Evolutionary conservation across 1,140 invertebrate species (phyloP).

Genomic region (Psix sp.): DNA sequence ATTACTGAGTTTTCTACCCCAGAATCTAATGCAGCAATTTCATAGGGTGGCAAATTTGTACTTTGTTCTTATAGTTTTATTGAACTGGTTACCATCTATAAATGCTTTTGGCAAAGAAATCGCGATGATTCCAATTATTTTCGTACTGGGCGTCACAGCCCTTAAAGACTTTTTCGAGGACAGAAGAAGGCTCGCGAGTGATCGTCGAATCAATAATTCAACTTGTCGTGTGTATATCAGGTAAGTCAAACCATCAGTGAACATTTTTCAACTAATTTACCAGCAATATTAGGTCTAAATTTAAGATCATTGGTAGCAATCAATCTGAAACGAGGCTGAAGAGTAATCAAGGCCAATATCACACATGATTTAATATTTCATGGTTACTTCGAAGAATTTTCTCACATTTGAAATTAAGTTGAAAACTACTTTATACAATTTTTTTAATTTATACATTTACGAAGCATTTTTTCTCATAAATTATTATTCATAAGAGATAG

Average conservation of each 20-base stretch:
- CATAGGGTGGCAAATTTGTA: slow-evolving; percentile 98
- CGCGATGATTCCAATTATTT: slow-evolving; percentile 94
- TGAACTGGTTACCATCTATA: slow-evolving; percentile 95
- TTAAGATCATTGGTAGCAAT: slow-evolving; percentile 48
- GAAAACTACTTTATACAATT: too few relatives aligned
- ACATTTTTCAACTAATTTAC: slow-evolving; percentile 31
- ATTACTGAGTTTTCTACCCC: slow-evolving; percentile 94
- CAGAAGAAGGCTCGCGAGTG: slow-evolving; percentile 89
- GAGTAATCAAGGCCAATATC: slow-evolving; percentile 64
- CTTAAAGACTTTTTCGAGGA: slow-evolving; percentile 99
- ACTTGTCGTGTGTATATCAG: slow-evolving; percentile 93
- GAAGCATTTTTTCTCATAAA: too few relatives aligned
- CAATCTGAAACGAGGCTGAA: slow-evolving; percentile 53
- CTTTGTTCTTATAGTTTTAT: slow-evolving; percentile 96
- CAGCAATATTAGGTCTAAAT: slow-evolving; percentile 43
- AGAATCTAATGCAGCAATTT: slow-evolving; percentile 98
- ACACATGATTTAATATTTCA: slow-evolving; percentile 40
- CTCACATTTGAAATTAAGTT: too few relatives aligned
- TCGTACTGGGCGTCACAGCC: slow-evolving; percentile 97
- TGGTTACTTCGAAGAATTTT: too few relatives aligned
- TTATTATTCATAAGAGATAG: too few relatives aligned
- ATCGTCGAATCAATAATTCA: slow-evolving; percentile 95
- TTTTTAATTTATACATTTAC: too few relatives aligned
- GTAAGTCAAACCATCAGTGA: slow-evolving; percentile 79
- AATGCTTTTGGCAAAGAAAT: slow-evolving; percentile 98